Evolutionary conservation across 2,888 invertebrate species (phyloP).

Genomic region (Teinopalpus imperialis): DNA sequence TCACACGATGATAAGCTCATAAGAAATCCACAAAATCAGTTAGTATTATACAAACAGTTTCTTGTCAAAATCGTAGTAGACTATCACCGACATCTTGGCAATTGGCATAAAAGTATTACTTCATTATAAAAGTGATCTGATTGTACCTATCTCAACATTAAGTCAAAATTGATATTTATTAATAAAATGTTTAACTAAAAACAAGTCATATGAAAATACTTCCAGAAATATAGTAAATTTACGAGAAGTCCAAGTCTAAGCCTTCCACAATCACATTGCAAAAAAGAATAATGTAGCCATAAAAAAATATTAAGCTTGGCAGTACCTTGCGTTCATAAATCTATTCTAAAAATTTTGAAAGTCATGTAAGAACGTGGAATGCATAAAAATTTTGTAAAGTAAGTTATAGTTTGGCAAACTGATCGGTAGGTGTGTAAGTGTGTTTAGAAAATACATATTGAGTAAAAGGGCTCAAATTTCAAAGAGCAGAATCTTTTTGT

Average conservation of each 20-base stretch:
- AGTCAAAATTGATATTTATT: constrained; percentile 40
- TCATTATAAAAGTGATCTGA: constrained; percentile 46
- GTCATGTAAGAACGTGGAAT: constrained; percentile 6
- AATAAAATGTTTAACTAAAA: constrained; percentile 44
- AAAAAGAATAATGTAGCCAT: constrained; percentile 45
- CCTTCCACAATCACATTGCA: constrained; percentile 75
- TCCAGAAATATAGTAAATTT: constrained; percentile 53
- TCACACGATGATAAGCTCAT: constrained; percentile 62
- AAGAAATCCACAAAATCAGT: constrained; percentile 52
- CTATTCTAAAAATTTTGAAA: not conserved
- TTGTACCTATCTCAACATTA: constrained; percentile 41
- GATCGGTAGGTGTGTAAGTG: no score
- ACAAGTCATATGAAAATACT: constrained; percentile 55
- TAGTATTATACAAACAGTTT: constrained; percentile 63
- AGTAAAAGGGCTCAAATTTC: no score
- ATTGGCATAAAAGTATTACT: constrained; percentile 63
- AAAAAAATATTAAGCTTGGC: constrained; percentile 22
- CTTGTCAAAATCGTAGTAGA: constrained; percentile 74
- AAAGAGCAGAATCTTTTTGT: no score
- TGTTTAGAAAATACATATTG: no score
- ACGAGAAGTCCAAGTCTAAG: constrained; percentile 46
- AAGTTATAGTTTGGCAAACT: no score
- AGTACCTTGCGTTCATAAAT: constrained; percentile 1
- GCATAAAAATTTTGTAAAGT: no score
- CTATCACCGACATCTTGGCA: constrained; percentile 78